Evolutionary conservation across 2,888 invertebrate genomes (phyloP), one percentile per base, ranked within the genome.

Genomic region (Euplagia quadripunctaria): DNA sequence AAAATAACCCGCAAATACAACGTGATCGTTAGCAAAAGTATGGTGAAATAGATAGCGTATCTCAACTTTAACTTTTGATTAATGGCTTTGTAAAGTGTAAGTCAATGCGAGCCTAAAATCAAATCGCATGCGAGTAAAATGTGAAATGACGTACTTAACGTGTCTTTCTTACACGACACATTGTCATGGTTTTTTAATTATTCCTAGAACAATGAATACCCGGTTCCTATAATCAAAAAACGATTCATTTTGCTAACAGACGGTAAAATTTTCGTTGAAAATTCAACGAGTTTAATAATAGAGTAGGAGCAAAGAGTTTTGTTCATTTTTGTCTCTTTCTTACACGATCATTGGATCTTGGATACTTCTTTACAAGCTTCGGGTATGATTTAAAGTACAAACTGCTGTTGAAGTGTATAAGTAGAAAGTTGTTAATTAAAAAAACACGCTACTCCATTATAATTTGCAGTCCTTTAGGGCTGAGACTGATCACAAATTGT

Each of bases 1-100:
- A 58, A 63, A 69, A 31, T 31, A 31, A n/a, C 58, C 16, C 31
- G 61, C 46, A 46, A 16, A 16, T 61, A 46, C 46, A 61, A 61
- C 49, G 69, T 61, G 61, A 69, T 49, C 20, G 43, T 46, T 11
- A 43, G 42, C 31, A 61, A 64, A 64, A n/a, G 17, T n/a, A 43
- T 64, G 42, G 42, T 64, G 17, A 42, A 9, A 17, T 20, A 64
- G 17, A 64, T 0, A 46, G 43, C 64, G 64, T 64, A 31, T n/a
- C 55, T 58, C 11, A 20, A 31, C 31, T 31, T 31, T 31, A 31
- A 31, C 31, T 31, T 31, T 31, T 31, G 31, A 31, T 31, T 31
- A 31, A 31, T 31, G 31, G 31, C 31, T 31, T 31, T 31, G 31
- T 31, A 31, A 31, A 31, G 31, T 2, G 31, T 31, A 31, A 31